Evolutionary conservation across 2,888 invertebrate species (phyloP).

Genomic region (Hyppa rectilinea): DNA sequence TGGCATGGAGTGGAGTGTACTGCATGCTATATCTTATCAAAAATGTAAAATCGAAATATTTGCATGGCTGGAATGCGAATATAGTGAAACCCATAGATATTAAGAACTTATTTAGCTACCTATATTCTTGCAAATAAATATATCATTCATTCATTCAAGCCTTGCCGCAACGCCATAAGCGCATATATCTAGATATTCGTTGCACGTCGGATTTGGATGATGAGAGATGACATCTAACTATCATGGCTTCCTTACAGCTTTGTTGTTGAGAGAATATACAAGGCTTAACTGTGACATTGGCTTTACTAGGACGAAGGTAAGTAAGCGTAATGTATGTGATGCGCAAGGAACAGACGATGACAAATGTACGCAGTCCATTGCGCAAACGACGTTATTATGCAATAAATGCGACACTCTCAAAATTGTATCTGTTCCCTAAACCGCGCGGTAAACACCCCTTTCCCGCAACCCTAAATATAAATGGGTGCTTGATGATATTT

Average conservation of each 20-base stretch:
- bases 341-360: conserved; percentile 43
- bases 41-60: too few relatives aligned
- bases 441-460: conserved; percentile 54
- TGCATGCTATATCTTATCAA: too few relatives aligned
- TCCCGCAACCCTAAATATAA: conserved; percentile 61
- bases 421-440: conserved; percentile 57
- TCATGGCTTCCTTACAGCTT: conserved; percentile 32
- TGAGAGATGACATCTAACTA: conserved; percentile 34
- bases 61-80: too few relatives aligned
- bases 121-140: too few relatives aligned
- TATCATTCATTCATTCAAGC: too few relatives aligned
- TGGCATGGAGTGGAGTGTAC: too few relatives aligned
- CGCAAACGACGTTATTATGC: conserved; percentile 56
- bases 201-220: conserved; percentile 17
- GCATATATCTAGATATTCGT: conserved; percentile 5
- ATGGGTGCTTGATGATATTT: conserved; percentile 65
- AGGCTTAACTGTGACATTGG: conserved; percentile 48
- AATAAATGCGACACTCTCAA: conserved; percentile 50
- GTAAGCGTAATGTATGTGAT: conserved; percentile 44
- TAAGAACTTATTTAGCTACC: too few relatives aligned
- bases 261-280: conserved; percentile 25
- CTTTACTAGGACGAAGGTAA: conserved; percentile 39
- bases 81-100: too few relatives aligned
- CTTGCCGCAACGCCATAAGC: conserved; percentile 6
- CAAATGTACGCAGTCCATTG: conserved; percentile 50